These are phyloP conservation scores for Charadrius vociferus DNA, from an alignment of 2,113 vertebrate species.

Conservation along the genomic window DNA sequence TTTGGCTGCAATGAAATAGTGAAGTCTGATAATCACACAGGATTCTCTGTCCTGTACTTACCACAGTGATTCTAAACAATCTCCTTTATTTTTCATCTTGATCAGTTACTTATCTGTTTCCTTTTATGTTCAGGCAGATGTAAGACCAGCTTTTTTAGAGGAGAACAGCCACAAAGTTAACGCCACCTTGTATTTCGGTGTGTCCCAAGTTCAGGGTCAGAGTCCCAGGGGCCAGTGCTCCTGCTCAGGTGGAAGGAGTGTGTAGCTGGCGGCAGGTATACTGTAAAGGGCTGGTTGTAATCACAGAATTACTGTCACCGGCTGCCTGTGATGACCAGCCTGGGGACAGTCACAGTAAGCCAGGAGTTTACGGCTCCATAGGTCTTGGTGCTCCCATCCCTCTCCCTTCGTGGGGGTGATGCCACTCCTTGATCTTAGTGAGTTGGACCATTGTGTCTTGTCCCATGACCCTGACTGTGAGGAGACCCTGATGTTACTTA, in stretches of 20 bases:
- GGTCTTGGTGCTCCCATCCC: not conserved
- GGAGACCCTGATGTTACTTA: not conserved
- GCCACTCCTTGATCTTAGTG: not conserved
- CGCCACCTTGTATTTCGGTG: not conserved
- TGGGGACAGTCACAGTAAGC: not conserved
- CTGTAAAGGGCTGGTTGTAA: not conserved
- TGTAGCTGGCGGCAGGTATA: not conserved
- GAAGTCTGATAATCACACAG: not conserved
- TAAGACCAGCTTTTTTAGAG: not conserved
- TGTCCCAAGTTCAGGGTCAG: not conserved
- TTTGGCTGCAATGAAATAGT: not conserved
- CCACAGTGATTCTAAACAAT: not conserved
- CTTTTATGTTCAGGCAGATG: not conserved
- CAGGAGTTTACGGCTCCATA: not conserved
- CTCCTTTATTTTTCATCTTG: not conserved
- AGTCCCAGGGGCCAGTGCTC: not conserved
- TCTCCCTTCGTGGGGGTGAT: not conserved
- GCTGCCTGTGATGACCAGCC: not conserved
- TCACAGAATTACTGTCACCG: accelerated
- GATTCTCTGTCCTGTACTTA: not conserved
- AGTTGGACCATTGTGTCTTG: accelerated
- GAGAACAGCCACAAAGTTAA: not conserved
- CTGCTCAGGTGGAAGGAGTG: not conserved
- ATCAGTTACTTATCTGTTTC: not conserved
- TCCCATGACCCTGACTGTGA: not conserved